These are phyloP conservation scores for Dicycla oo DNA, from an alignment of 2,888 invertebrate genomes.

Conservation along the genomic window DNA sequence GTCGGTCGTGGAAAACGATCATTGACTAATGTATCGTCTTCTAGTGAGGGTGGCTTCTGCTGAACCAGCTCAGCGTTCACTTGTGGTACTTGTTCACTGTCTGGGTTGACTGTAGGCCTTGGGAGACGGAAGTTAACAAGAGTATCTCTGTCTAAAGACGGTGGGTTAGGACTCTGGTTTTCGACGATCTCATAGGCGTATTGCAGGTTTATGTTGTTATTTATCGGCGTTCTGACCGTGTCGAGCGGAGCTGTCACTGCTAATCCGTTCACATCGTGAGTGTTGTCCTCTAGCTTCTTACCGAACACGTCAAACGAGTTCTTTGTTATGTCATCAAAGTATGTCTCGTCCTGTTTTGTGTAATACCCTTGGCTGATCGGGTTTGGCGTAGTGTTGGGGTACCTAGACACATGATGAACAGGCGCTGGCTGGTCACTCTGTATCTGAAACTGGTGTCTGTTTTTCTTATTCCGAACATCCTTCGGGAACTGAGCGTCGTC, in stretches of 20 bases:
- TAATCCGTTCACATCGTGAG: constrained; percentile 85
- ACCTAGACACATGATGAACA: constrained; percentile 76
- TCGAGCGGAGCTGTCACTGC: constrained; percentile 86
- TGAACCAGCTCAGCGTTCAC: constrained; percentile 79
- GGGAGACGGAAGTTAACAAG: constrained; percentile 93
- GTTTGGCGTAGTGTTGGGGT: constrained; percentile 88
- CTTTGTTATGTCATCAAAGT: constrained; percentile 93
- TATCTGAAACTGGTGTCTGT: constrained; percentile 80
- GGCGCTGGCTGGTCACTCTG: constrained; percentile 81
- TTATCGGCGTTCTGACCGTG: constrained; percentile 86
- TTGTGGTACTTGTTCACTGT: constrained; percentile 90
- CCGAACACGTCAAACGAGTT: constrained; percentile 94
- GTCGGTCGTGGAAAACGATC: constrained; percentile 92
- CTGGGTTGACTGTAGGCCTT: constrained; percentile 92
- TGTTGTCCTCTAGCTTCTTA: constrained; percentile 91
- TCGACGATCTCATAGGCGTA: constrained; percentile 88
- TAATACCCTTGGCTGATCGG: constrained; percentile 91
- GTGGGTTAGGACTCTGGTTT: constrained; percentile 79
- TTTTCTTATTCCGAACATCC: constrained; percentile 76
- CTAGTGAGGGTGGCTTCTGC: constrained; percentile 86
- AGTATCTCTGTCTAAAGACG: constrained; percentile 92
- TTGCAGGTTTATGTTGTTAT: constrained; percentile 89
- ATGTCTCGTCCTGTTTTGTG: constrained; percentile 92
- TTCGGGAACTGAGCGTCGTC: constrained; percentile 78
- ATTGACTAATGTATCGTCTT: constrained; percentile 93